Percentiles rank a stretch among this genome's conserved stretches.
These are phyloP conservation scores for Mamestra brassicae DNA, from an alignment of 2,888 invertebrate genomes.

Conservation along the genomic window DNA sequence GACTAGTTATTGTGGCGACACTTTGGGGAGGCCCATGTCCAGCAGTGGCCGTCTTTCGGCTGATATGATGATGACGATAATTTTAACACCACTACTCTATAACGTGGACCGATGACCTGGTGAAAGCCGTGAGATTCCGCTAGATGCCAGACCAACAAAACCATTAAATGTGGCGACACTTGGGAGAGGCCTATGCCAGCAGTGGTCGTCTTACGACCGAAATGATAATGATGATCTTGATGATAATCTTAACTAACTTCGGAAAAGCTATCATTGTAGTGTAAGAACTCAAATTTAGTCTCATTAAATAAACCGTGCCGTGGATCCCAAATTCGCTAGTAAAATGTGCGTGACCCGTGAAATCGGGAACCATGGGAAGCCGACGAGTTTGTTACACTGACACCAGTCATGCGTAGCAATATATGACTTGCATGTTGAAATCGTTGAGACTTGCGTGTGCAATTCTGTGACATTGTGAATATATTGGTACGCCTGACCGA, in stretches of 20 bases:
- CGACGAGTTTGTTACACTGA: not conserved
- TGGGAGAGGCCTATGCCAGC: too few relatives aligned
- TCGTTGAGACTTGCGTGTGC: slow-evolving; percentile 4
- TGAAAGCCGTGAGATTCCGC: too few relatives aligned
- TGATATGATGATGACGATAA: too few relatives aligned
- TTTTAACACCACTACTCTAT: too few relatives aligned
- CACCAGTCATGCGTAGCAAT: not conserved
- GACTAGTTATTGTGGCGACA: too few relatives aligned
- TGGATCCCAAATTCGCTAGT: not conserved
- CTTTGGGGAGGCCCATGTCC: too few relatives aligned
- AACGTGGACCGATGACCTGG: too few relatives aligned
- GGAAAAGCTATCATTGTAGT: not conserved
- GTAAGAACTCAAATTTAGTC: not conserved
- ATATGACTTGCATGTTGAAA: slow-evolving; percentile 14
- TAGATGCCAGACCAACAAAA: too few relatives aligned
- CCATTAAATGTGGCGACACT: too few relatives aligned
- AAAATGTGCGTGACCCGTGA: slow-evolving; percentile 3
- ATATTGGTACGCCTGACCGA: not conserved
- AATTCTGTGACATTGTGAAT: slow-evolving; percentile 2
- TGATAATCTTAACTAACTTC: not conserved
- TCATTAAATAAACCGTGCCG: not conserved
- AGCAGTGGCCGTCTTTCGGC: too few relatives aligned
- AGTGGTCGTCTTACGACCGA: too few relatives aligned
- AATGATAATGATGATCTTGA: too few relatives aligned
- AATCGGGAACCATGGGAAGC: not conserved